These are phyloP conservation scores for Drosophila sp. DNA, from an alignment of 1,140 invertebrate genomes.

Conservation along the genomic window DNA sequence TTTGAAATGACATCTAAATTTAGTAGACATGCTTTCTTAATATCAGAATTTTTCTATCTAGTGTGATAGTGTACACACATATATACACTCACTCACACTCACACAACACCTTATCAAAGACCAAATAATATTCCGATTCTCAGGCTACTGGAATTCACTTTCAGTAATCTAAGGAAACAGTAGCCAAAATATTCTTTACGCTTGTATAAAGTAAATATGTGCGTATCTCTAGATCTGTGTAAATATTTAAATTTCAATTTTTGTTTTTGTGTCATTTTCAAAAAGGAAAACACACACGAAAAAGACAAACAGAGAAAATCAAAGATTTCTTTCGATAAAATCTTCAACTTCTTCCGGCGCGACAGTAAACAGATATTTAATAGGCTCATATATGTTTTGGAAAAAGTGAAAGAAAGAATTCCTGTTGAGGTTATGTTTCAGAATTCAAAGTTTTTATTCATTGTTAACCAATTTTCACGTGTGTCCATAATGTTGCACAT, in stretches of 20 bases:
- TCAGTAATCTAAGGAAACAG: slow-evolving; percentile 68
- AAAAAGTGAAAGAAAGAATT: neutral
- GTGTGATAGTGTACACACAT: slow-evolving; percentile 22
- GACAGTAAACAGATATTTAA: slow-evolving; percentile 49
- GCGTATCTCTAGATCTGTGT: slow-evolving; percentile 62
- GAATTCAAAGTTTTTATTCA: slow-evolving; percentile 33
- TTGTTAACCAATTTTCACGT: slow-evolving; percentile 63
- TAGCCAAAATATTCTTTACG: slow-evolving; percentile 74
- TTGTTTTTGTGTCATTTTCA: slow-evolving; percentile 51
- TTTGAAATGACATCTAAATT: slow-evolving; percentile 21
- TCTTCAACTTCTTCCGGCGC: slow-evolving; percentile 64
- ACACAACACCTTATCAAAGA: slow-evolving; percentile 31
- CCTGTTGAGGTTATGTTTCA: slow-evolving; percentile 10
- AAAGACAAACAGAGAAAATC: slow-evolving; percentile 51
- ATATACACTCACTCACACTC: neutral
- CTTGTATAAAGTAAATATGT: slow-evolving; percentile 60
- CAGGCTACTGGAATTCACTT: slow-evolving; percentile 72
- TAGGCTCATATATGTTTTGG: slow-evolving; percentile 40
- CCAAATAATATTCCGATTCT: slow-evolving; percentile 29
- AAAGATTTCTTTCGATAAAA: slow-evolving; percentile 60
- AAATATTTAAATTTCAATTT: slow-evolving; percentile 71
- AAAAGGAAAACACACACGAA: slow-evolving; percentile 37
- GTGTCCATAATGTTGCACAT: slow-evolving; percentile 53
- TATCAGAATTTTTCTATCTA: slow-evolving; percentile 13
- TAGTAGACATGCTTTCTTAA: slow-evolving; percentile 6